Percentiles rank a stretch among this genome's conserved stretches.
phyloP scores from a whole-genome alignment of 2,888 invertebrate genomes.

The Agrilus biguttatus region DNA sequence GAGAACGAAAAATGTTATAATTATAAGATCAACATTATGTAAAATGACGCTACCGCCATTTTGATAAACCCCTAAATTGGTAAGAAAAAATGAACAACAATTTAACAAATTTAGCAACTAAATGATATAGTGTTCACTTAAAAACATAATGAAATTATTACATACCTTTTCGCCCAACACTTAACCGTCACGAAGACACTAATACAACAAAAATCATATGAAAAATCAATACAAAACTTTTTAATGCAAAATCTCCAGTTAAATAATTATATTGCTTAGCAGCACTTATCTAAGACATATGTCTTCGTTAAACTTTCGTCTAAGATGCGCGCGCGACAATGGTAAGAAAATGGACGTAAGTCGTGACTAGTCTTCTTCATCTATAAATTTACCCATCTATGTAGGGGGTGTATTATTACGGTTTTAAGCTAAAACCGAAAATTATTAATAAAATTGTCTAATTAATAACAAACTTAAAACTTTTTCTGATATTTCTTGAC shows the following conservation, averaged over 20 bases:
- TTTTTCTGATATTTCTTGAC: not conserved
- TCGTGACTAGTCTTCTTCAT: conserved; percentile 18
- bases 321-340: conserved; percentile 22
- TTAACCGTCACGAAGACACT: conserved; percentile 15
- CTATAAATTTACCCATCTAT: conserved; percentile 27
- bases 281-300: conserved; percentile 23
- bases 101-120: conserved; percentile 19
- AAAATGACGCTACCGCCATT: conserved; percentile 30
- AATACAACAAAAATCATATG: conserved; percentile 22
- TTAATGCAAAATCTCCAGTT: conserved; percentile 35
- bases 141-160: conserved; percentile 6
- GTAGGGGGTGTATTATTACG: conserved; percentile 28
- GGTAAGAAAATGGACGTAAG: conserved; percentile 21
- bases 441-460: conserved; percentile 7
- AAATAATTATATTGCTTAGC: conserved; percentile 32
- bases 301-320: conserved; percentile 19
- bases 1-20: conserved; percentile 1
- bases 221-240: conserved; percentile 33
- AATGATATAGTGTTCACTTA: not conserved
- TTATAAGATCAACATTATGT: conserved; percentile 1
- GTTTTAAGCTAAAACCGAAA: conserved; percentile 21
- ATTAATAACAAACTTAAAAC: conserved; percentile 9
- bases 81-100: conserved; percentile 26
- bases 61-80: conserved; percentile 31
- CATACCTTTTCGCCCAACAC: conserved; percentile 16